Evolutionary conservation across 2,113 vertebrate genomes (phyloP).

Genomic region (Motacilla tschutschensis): DNA sequence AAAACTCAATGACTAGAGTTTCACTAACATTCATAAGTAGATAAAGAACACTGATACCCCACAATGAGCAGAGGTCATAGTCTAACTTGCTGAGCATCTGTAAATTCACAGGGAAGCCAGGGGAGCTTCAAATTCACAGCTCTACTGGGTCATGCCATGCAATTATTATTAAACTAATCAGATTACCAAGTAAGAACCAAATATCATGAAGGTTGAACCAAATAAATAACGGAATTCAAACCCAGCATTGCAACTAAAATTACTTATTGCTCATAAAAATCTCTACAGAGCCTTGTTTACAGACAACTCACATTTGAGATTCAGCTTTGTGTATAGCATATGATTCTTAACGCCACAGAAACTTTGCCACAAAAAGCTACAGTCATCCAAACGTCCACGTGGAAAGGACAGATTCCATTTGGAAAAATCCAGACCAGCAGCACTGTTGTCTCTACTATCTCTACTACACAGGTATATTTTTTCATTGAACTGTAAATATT

Average conservation of each 20-base stretch:
- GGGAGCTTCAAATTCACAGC: slow-evolving; percentile 24
- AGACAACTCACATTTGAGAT: slow-evolving; percentile 47
- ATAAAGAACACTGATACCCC: slow-evolving; percentile 33
- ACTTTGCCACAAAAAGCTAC: slow-evolving; percentile 60
- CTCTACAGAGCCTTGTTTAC: slow-evolving; percentile 51
- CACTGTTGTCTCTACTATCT: slow-evolving; percentile 27
- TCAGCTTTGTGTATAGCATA: slow-evolving; percentile 41
- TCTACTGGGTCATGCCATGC: slow-evolving; percentile 29
- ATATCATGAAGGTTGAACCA: neutral
- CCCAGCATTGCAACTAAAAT: slow-evolving; percentile 37
- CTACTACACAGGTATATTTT: slow-evolving; percentile 40
- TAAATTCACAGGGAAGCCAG: slow-evolving; percentile 16
- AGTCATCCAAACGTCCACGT: neutral
- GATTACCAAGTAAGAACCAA: slow-evolving; percentile 16
- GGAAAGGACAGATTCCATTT: slow-evolving; percentile 24
- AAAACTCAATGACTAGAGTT: neutral
- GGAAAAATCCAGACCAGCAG: slow-evolving; percentile 41
- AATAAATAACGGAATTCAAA: slow-evolving; percentile 31
- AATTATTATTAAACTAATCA: slow-evolving; percentile 33
- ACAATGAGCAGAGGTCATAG: neutral
- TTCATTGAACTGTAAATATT: slow-evolving; percentile 47
- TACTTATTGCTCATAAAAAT: slow-evolving; percentile 58
- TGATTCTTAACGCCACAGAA: slow-evolving; percentile 25
- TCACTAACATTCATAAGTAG: slow-evolving; percentile 16
- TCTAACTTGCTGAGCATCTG: slow-evolving; percentile 22